Evolutionary conservation across 2,797 vertebrate species (phyloP).

Genomic region (Tokudaia muenninki): DNA sequence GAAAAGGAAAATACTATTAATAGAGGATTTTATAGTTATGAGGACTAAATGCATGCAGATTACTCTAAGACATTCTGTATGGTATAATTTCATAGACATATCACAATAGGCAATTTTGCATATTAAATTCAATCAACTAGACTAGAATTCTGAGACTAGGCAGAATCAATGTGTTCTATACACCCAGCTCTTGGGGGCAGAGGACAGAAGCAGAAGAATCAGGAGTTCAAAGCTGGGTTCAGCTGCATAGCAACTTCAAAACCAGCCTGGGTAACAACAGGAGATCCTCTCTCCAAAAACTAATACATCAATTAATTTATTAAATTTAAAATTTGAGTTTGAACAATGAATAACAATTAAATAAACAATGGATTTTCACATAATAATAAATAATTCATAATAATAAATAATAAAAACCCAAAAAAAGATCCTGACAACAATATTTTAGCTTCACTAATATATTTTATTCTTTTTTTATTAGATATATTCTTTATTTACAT

Average conservation of each 20-base stretch:
- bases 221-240: not conserved
- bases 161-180: not conserved
- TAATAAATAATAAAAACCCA: not conserved
- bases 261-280: not conserved
- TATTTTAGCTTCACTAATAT: not conserved
- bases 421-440: not conserved
- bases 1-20: not conserved
- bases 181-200: no score
- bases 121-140: not conserved
- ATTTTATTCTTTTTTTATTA: no score
- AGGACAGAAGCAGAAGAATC: not conserved
- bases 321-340: not conserved
- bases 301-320: not conserved
- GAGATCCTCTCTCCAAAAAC: not conserved
- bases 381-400: conserved; percentile 11
- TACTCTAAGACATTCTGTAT: not conserved
- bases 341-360: not conserved
- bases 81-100: not conserved
- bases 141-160: not conserved
- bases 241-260: not conserved
- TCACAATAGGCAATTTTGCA: not conserved
- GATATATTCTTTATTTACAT: no score
- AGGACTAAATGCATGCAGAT: not conserved
- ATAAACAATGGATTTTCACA: not conserved
- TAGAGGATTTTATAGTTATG: not conserved